Evolutionary conservation across 2,113 vertebrate genomes (phyloP), one percentile per base, ranked within the genome.

Genomic region (Gallinago jamesoni): DNA sequence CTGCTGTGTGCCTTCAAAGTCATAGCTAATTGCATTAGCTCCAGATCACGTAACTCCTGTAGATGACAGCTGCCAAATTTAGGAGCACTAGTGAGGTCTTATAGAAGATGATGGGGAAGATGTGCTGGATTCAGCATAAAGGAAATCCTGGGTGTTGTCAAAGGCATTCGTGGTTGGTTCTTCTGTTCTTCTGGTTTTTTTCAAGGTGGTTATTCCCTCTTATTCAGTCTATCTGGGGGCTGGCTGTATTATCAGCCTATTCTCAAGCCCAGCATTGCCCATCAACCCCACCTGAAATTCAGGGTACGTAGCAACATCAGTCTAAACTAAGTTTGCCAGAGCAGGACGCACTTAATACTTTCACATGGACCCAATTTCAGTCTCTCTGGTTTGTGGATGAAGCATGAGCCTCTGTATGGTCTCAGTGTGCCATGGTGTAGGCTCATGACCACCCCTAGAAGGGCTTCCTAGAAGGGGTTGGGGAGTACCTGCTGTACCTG

Each of bases 1-100:
- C 95, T 95, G 93, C 95, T 94, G 94, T 87, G 94, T 96, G 96
- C 96, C 94, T 96, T 94, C 91, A 95, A 95, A 96, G 95, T 95
- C 95, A 84, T 67, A 93, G 90, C 88, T 96, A 95, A 94, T 95
- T 95, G 91, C 86, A 87, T 93, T 96, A 96, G 78, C 91, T 93
- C 95, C 92, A 96, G 90, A 92, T 96, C 94, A 91, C 50, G 70
- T 96, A 95, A 94, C 91, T 95, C 91, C 96, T 9, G 15, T 48
- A 81, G 89, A 82, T 96, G 95, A 95, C 87, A 96, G 95, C 90
- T 97, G 94, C 92, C 95, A 96, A 96, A 96, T 89, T 96, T 91
- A 91, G 94, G 94, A 84, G 56, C 48, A 18, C 33, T 78, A 25
- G 93, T 91, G 87, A 87, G 57, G 80, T 82, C 83, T 93, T 78